Evolutionary conservation across 2,888 invertebrate species (phyloP).

Genomic region (Mechanitis mazaeus): DNA sequence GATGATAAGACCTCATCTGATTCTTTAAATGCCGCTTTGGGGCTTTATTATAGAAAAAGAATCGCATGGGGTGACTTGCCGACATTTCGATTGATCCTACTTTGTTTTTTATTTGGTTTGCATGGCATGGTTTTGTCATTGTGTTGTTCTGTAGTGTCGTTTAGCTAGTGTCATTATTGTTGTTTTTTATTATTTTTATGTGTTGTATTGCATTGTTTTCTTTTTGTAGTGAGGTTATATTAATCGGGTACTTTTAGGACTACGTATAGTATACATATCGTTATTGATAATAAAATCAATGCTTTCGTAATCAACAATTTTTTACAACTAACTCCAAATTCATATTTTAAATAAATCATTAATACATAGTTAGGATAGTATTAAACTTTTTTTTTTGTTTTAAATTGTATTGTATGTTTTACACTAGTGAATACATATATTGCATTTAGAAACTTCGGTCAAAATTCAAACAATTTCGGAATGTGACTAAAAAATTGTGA

Average conservation of each 20-base stretch:
- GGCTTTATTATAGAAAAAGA: conserved; percentile 41
- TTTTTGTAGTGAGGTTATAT: conserved; percentile 32
- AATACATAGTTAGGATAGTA: too few species aligned
- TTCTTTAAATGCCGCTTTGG: conserved; percentile 41
- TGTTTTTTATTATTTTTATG: conserved; percentile 34
- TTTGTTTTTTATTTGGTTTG: conserved; percentile 42
- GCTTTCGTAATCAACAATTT: too few species aligned
- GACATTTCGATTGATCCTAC: conserved; percentile 38
- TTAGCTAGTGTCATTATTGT: conserved; percentile 51
- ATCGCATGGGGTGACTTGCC: conserved; percentile 44
- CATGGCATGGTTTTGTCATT: conserved; percentile 69
- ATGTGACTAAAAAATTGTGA: conserved; percentile 27
- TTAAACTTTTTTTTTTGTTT: too few species aligned
- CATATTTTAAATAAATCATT: too few species aligned
- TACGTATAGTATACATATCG: conserved; percentile 24
- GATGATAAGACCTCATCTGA: conserved; percentile 75
- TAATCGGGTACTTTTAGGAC: not conserved
- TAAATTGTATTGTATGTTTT: too few species aligned
- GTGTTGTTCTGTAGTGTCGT: conserved; percentile 51
- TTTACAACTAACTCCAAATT: too few species aligned
- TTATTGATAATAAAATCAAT: not conserved
- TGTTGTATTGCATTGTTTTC: conserved; percentile 11
- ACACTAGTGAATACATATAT: too few species aligned
- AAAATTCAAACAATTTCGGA: conserved; percentile 37
- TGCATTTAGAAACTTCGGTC: conserved; percentile 15